Conservation (phyloP, 30 jellyfish, hydroid and myxozoan species). For the Calvadosia cruxmelitensis region DNA sequence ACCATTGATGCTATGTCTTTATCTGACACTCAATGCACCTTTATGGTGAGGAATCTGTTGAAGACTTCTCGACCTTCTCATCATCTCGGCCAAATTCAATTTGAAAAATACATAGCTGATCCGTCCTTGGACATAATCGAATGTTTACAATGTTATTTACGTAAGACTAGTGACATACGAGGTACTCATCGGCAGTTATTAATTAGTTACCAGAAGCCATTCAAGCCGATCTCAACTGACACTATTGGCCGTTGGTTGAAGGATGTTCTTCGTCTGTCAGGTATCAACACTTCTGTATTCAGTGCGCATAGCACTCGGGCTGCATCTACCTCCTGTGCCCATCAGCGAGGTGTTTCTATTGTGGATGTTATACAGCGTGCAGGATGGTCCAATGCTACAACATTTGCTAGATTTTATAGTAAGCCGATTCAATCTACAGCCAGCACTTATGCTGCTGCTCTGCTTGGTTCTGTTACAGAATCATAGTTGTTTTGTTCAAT, state of each 20-base stretch:
- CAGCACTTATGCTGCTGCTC: too few species aligned
- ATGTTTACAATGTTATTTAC: not conserved
- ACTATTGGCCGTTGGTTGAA: constrained; percentile 5
- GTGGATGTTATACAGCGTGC: not conserved
- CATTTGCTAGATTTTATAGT: not conserved
- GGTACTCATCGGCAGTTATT: not conserved
- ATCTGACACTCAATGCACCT: not conserved
- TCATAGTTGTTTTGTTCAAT: too few species aligned
- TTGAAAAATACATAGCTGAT: too few species aligned
- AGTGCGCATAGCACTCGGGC: not conserved
- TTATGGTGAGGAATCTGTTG: constrained; percentile 4
- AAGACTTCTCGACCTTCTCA: constrained; percentile 11
- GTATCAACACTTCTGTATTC: not conserved
- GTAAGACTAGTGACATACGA: not conserved
- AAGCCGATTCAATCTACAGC: too few species aligned
- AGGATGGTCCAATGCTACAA: not conserved
- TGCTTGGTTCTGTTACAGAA: too few species aligned
- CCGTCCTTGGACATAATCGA: constrained; percentile 3
- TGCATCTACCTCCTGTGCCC: not conserved
- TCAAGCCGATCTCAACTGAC: not conserved
- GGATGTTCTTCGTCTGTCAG: not conserved
- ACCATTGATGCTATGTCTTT: not conserved
- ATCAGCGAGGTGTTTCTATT: not conserved
- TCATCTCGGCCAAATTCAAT: too few species aligned
- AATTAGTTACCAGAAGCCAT: not conserved